phyloP scores from a whole-genome alignment of 2,113 vertebrate genomes.

The Lampris megalopsis region DNA sequence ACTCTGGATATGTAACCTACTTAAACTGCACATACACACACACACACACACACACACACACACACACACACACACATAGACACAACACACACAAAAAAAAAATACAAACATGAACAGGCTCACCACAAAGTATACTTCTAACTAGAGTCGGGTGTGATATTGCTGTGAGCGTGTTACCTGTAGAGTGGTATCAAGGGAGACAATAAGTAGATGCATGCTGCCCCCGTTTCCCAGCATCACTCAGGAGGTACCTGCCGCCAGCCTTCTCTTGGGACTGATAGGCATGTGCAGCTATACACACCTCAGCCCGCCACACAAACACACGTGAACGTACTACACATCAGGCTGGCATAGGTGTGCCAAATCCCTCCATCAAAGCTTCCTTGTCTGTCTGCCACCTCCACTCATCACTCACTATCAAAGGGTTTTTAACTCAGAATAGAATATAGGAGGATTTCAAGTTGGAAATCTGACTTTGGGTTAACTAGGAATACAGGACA shows the following conservation, averaged over 20 bases:
- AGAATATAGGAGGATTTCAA: no score
- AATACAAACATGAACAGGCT: background rate
- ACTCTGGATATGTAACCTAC: conserved; percentile 75
- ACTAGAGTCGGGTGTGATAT: conserved; percentile 40
- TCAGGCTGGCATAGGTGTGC: conserved; percentile 10
- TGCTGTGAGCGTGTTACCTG: conserved; percentile 56
- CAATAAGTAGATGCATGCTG: conserved; percentile 67
- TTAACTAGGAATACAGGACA: no score
- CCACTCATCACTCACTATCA: conserved; percentile 45
- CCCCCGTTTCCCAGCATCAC: conserved; percentile 53
- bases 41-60: background rate
- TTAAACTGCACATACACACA: conserved; percentile 39
- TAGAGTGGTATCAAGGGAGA: conserved; percentile 52
- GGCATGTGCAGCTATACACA: conserved; percentile 11
- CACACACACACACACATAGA: background rate
- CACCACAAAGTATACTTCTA: background rate
- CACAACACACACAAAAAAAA: background rate
- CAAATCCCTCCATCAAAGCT: conserved; percentile 61
- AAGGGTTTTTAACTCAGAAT: conserved; percentile 36
- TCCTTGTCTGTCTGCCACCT: conserved; percentile 44
- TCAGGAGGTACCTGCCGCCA: conserved; percentile 51
- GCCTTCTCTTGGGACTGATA: conserved; percentile 59
- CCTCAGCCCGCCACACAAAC: background rate
- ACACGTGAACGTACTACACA: conserved; percentile 19
- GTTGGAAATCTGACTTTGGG: no score